These are phyloP conservation scores for Nipponia nippon DNA, from an alignment of 2,113 vertebrate species.

Conservation along the genomic window DNA sequence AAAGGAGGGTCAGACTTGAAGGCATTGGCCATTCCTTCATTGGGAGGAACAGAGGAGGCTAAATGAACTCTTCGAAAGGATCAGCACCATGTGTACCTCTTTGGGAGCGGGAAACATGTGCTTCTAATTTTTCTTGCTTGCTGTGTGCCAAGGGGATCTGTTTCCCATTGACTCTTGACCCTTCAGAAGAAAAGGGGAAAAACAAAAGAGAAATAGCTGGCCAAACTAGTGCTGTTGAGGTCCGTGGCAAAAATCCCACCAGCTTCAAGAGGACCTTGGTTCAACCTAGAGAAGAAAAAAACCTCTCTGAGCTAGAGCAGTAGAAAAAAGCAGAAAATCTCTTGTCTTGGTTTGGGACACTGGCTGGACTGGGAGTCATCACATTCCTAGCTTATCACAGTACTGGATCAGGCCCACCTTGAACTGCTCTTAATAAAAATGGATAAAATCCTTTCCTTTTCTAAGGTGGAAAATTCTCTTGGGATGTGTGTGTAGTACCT, in stretches of 20 bases:
- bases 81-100: neutral
- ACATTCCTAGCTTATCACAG: fast-evolving
- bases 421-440: neutral
- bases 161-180: conserved; percentile 24
- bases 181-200: neutral
- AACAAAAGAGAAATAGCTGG: neutral
- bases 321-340: neutral
- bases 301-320: neutral
- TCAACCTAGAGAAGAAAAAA: neutral
- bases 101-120: neutral
- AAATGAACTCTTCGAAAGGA: neutral
- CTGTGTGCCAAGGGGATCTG: neutral
- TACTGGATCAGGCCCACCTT: neutral
- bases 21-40: neutral
- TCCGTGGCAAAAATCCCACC: neutral
- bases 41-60: neutral
- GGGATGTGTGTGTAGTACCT: neutral
- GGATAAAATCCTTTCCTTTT: neutral
- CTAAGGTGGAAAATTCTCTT: neutral
- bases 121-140: neutral
- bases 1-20: neutral
- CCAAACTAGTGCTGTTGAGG: neutral
- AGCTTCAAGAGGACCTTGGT: neutral
- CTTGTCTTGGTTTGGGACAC: neutral
- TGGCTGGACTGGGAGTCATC: neutral